phyloP scores from a whole-genome alignment of 1,140 invertebrate genomes.

The Aphis gossypii region DNA sequence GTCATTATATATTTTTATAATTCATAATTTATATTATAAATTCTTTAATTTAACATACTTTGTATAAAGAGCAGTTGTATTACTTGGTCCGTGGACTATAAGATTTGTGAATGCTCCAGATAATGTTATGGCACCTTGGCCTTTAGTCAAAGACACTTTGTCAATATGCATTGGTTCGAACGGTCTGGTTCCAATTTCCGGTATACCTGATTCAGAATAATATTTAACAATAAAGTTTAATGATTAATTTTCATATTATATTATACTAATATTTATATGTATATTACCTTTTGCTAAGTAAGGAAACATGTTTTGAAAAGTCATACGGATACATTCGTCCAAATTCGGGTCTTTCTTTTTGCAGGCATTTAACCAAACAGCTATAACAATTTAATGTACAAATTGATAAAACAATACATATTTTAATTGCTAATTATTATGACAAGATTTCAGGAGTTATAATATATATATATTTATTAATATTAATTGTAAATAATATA shows the following conservation, averaged over 20 bases:
- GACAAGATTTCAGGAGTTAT: neutral
- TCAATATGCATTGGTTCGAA: constrained; percentile 66
- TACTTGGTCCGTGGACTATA: constrained; percentile 65
- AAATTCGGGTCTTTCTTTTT: constrained; percentile 63
- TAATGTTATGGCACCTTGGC: constrained; percentile 65
- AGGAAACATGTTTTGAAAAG: constrained; percentile 66
- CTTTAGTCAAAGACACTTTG: constrained; percentile 65
- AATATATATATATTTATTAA: neutral
- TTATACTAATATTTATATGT: neutral
- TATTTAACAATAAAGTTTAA: constrained; percentile 22
- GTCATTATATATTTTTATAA: neutral
- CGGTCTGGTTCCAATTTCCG: constrained; percentile 65
- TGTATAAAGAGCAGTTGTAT: constrained; percentile 64
- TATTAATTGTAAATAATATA: neutral
- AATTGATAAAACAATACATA: neutral
- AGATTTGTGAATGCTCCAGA: constrained; percentile 65
- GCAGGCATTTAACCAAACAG: constrained; percentile 65
- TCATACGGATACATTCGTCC: constrained; percentile 63
- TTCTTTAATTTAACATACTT: constrained; percentile 61
- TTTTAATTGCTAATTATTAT: neutral
- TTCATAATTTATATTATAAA: neutral
- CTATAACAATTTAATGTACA: constrained; percentile 61
- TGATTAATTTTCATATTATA: constrained; percentile 15
- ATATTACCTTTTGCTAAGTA: constrained; percentile 64
- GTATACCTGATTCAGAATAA: constrained; percentile 63